Evolutionary conservation across 2,797 vertebrate genomes (phyloP).

Genomic region (Coracias cyanogaster): DNA sequence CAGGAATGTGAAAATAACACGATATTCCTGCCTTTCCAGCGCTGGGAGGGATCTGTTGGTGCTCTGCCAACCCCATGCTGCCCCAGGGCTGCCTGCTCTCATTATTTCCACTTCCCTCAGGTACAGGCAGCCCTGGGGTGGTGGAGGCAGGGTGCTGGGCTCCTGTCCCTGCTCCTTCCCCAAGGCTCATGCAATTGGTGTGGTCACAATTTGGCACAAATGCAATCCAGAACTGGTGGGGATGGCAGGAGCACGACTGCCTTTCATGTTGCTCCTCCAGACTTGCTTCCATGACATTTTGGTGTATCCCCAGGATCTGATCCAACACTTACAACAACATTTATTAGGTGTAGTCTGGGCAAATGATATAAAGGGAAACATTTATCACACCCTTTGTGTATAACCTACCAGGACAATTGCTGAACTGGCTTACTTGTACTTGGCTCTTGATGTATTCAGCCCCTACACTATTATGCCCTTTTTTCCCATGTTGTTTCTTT

Average conservation of each 20-base stretch:
- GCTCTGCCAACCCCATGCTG: background rate
- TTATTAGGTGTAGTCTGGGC: background rate
- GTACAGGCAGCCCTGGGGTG: fast-evolving
- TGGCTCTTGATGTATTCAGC: background rate
- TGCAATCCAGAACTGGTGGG: background rate
- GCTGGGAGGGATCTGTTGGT: background rate
- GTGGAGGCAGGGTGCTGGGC: background rate
- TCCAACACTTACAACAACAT: background rate
- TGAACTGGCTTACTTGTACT: background rate
- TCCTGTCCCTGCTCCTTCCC: background rate
- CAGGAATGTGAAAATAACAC: background rate
- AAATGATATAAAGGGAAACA: background rate
- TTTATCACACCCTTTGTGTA: background rate
- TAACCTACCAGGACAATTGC: background rate
- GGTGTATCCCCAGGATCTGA: background rate
- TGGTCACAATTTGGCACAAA: background rate
- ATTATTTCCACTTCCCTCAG: background rate
- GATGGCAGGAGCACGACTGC: background rate
- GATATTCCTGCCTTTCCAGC: background rate
- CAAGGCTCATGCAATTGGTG: fast-evolving
- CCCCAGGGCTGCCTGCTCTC: background rate
- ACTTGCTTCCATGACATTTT: background rate
- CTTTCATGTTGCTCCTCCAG: background rate
- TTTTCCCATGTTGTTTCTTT: no score
- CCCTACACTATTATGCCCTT: background rate